Evolutionary conservation across 2,888 invertebrate genomes (phyloP).

Genomic region (Silvanus unidentatus): DNA sequence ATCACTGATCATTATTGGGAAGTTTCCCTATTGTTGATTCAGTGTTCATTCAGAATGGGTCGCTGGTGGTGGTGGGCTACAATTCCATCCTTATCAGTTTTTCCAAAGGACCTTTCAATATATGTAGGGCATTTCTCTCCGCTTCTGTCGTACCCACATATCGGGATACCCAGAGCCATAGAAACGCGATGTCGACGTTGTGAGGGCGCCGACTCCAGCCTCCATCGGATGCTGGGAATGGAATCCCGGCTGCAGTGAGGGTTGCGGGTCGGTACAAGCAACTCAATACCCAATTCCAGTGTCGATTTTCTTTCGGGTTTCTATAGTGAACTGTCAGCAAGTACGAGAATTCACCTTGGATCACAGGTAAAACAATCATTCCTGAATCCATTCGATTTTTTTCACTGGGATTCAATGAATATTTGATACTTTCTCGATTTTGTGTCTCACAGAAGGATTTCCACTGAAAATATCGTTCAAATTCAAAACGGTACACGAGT

Average conservation of each 20-base stretch:
- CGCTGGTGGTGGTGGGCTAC: background rate
- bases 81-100: conserved; percentile 1
- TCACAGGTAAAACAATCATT: conserved; percentile 23
- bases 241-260: conserved; percentile 39
- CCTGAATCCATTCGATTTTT: too few species aligned
- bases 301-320: conserved; percentile 13
- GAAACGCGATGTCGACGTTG: too few species aligned
- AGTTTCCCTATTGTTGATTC: background rate
- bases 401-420: too few species aligned
- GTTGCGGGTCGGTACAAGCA: conserved; percentile 34
- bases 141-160: too few species aligned
- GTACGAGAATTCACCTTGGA: conserved; percentile 12
- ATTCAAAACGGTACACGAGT: too few species aligned
- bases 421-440: too few species aligned
- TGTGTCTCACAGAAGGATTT: too few species aligned
- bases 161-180: too few species aligned
- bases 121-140: too few species aligned
- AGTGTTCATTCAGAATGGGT: background rate
- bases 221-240: conserved; percentile 26
- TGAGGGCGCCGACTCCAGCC: conserved; percentile 26
- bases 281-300: conserved; percentile 19
- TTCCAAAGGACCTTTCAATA: background rate
- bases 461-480: too few species aligned
- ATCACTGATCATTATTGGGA: background rate
- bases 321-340: conserved; percentile 10